Evolutionary conservation across 2,113 vertebrate species (phyloP), one percentile per base, ranked within the genome.

Genomic region (Climacteris rufus): DNA sequence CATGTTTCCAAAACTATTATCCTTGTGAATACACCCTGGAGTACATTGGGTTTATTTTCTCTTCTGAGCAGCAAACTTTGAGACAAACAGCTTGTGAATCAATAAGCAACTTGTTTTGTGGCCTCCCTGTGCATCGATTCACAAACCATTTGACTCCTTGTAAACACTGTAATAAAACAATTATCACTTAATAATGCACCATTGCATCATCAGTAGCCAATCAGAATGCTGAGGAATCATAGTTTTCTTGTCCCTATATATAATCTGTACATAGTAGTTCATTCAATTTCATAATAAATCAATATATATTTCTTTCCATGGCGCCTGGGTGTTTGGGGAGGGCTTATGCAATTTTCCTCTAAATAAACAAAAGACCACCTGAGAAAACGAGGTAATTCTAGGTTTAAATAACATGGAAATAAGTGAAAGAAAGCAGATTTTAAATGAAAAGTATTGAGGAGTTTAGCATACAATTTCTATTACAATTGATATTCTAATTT

Each of bases 41-140:
- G 61, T 68, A 83, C 9, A 17, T 10, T 40, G 15, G 7, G 11
- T 77, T 80, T 83, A 39, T 74, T 96, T 91, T 61, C 31, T 59
- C 35, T 87, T 65, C 61, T 54, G 45, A 90, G 54, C 27, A 89
- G 39, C 76, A 84, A 85, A 89, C 81, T 96, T 92, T 83, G 87
- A 76, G 86, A 70, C 81, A 94, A 82, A 86, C 18, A 83, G 60
- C 57, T 89, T 40, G 19, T 31, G 53, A 82, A 96, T 94, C 94
- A 89, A 95, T 95, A 94, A 96, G 61, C 42, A 94, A 88, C 74
- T 91, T 87, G 42, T 74, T 95, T 84, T 76, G 66, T 8, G 17
- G 70, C 47, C 87, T 95, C 78, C 45, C 40, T 9, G 19, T 40
- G 66, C 83, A 94, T 76, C 13, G 65, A 96, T 91, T 94, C 74